Conservation (phyloP, 2,888 invertebrate genomes). For the Nemoura dubitans region DNA sequence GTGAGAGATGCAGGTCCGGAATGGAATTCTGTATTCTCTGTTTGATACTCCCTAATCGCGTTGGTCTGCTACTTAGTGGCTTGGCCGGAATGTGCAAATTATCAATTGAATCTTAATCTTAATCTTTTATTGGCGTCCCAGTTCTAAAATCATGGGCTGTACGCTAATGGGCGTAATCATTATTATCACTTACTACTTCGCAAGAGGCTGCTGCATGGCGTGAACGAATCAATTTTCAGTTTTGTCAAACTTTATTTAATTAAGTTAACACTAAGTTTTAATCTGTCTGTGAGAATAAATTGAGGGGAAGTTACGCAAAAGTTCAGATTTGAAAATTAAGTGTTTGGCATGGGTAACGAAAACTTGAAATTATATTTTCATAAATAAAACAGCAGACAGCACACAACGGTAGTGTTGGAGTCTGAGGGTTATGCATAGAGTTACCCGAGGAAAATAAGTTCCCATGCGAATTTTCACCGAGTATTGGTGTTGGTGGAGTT, state of each 20-base stretch:
- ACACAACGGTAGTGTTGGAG: not conserved
- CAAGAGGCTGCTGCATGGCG: not conserved
- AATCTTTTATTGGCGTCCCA: not conserved
- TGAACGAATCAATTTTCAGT: slow-evolving; percentile 26
- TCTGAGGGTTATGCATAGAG: not conserved
- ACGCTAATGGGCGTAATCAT: not conserved
- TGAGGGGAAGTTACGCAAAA: slow-evolving; percentile 25
- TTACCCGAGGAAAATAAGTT: not conserved
- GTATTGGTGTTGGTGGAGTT: not conserved
- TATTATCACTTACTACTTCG: not conserved
- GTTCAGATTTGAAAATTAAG: slow-evolving; percentile 36
- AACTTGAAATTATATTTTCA: slow-evolving; percentile 33
- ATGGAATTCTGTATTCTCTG: too few species aligned
- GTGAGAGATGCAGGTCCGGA: too few species aligned
- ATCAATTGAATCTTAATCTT: not conserved
- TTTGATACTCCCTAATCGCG: too few species aligned
- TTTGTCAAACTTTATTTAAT: slow-evolving; percentile 36
- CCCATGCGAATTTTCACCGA: not conserved
- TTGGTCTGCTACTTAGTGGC: too few species aligned
- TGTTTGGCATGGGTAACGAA: slow-evolving; percentile 29
- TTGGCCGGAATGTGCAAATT: not conserved
- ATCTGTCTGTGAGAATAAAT: slow-evolving; percentile 34
- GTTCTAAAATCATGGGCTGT: too few species aligned
- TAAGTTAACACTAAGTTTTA: slow-evolving; percentile 35
- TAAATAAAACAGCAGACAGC: slow-evolving; percentile 29